phyloP scores from a whole-genome alignment of 2,888 invertebrate species.

The Meiosimyza decipiens region DNA sequence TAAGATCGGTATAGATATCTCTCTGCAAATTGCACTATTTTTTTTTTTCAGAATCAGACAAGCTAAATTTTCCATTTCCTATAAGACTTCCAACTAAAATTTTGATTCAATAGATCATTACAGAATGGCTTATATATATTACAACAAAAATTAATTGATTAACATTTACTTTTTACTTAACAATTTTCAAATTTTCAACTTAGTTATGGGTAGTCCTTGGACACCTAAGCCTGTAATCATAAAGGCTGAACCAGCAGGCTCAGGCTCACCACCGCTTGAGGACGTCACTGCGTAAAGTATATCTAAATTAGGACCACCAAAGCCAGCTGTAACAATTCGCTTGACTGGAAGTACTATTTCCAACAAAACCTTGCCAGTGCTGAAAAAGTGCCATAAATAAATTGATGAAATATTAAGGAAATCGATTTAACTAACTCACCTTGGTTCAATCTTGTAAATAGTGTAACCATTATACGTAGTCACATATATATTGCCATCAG shows the following conservation, averaged over 20 bases:
- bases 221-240: slow-evolving; percentile 71
- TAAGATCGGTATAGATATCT: too few species aligned
- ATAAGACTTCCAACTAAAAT: too few species aligned
- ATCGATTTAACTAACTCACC: slow-evolving; percentile 53
- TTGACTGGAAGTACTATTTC: slow-evolving; percentile 73
- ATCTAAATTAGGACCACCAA: slow-evolving; percentile 75
- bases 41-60: too few species aligned
- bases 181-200: slow-evolving; percentile 42
- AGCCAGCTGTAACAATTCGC: slow-evolving; percentile 77
- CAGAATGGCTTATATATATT: too few species aligned
- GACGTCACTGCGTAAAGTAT: slow-evolving; percentile 78
- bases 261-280: slow-evolving; percentile 51
- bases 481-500: slow-evolving; percentile 80
- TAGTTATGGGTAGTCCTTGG: slow-evolving; percentile 66
- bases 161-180: too few species aligned
- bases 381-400: slow-evolving; percentile 32
- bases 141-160: too few species aligned
- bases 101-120: too few species aligned
- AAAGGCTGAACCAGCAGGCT: slow-evolving; percentile 72
- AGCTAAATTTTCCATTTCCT: too few species aligned
- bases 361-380: slow-evolving; percentile 69
- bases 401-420: not conserved
- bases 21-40: too few species aligned
- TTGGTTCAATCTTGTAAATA: slow-evolving; percentile 65
- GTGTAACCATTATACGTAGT: slow-evolving; percentile 77